Percentiles rank a stretch among this genome's conserved stretches.
Evolutionary conservation across 2,888 invertebrate genomes (phyloP).

Genomic region (Dynastes grantii): DNA sequence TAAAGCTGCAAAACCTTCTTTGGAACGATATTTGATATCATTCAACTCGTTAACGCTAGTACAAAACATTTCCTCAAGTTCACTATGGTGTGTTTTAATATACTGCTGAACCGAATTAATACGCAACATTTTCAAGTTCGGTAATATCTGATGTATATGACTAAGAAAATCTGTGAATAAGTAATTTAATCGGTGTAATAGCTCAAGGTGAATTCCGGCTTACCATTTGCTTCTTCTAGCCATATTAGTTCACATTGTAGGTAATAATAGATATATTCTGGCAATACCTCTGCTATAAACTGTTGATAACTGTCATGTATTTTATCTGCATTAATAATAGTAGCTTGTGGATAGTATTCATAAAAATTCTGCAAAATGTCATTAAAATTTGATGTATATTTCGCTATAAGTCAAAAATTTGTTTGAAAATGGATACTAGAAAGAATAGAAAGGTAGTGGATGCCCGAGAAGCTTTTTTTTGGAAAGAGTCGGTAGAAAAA

Average conservation of each 20-base stretch:
- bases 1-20: slow-evolving; percentile 51
- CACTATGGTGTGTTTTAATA: background rate
- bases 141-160: slow-evolving; percentile 9
- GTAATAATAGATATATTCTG: slow-evolving; percentile 61
- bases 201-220: slow-evolving; percentile 1
- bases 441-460: slow-evolving; percentile 43
- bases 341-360: slow-evolving; percentile 50
- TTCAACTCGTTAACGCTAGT: slow-evolving; percentile 42
- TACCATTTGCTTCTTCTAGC: slow-evolving; percentile 58
- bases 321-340: slow-evolving; percentile 57
- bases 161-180: slow-evolving; percentile 37
- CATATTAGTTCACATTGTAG: slow-evolving; percentile 63
- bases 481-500: slow-evolving; percentile 61
- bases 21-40: slow-evolving; percentile 47
- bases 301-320: slow-evolving; percentile 58
- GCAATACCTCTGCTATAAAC: slow-evolving; percentile 61
- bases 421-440: slow-evolving; percentile 29
- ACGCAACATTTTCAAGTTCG: slow-evolving; percentile 19
- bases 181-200: background rate
- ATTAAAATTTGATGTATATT: slow-evolving; percentile 26
- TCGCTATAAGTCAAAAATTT: background rate
- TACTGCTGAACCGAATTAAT: slow-evolving; percentile 27
- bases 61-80: slow-evolving; percentile 33
- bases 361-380: slow-evolving; percentile 61
- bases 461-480: slow-evolving; percentile 48